These are phyloP conservation scores for Cryptocephalus primarius DNA, from an alignment of 2,888 invertebrate species.

Conservation along the genomic window DNA sequence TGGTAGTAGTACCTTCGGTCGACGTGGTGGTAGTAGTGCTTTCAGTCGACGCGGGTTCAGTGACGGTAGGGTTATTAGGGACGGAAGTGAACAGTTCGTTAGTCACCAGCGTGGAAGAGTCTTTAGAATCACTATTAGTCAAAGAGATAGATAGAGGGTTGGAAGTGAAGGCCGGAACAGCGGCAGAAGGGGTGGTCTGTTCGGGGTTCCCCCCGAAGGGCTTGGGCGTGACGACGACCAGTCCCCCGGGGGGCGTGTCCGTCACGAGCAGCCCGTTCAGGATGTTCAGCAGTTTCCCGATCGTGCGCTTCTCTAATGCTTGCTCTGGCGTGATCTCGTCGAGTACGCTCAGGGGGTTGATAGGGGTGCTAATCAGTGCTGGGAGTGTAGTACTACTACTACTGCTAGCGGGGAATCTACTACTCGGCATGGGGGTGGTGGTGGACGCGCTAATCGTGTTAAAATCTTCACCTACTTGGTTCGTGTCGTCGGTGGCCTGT, in stretches of 20 bases:
- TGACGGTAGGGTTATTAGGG: background rate
- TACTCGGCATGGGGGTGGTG: conserved; percentile 25
- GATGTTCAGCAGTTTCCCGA: conserved; percentile 30
- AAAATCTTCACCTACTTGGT: conserved; percentile 33
- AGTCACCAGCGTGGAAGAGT: background rate
- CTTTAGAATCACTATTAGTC: background rate
- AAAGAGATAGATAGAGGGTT: background rate
- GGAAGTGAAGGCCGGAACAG: conserved; percentile 1
- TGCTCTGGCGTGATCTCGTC: conserved; percentile 30
- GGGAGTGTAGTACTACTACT: conserved; percentile 20
- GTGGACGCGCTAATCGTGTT: conserved; percentile 26
- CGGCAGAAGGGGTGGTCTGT: conserved; percentile 1
- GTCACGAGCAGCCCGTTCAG: conserved; percentile 34
- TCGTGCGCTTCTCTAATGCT: conserved; percentile 29
- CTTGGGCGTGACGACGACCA: conserved; percentile 32
- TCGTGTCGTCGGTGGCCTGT: conserved; percentile 28
- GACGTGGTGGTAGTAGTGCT: conserved; percentile 1
- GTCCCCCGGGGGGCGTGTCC: conserved; percentile 14
- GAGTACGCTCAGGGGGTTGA: conserved; percentile 27
- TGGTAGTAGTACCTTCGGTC: background rate
- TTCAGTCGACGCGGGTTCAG: background rate
- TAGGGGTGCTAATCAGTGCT: conserved; percentile 24
- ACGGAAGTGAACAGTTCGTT: background rate
- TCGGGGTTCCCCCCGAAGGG: conserved; percentile 3
- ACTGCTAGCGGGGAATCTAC: conserved; percentile 22